These are phyloP conservation scores for Campoplex capitator DNA, from an alignment of 2,888 invertebrate species.

Conservation along the genomic window DNA sequence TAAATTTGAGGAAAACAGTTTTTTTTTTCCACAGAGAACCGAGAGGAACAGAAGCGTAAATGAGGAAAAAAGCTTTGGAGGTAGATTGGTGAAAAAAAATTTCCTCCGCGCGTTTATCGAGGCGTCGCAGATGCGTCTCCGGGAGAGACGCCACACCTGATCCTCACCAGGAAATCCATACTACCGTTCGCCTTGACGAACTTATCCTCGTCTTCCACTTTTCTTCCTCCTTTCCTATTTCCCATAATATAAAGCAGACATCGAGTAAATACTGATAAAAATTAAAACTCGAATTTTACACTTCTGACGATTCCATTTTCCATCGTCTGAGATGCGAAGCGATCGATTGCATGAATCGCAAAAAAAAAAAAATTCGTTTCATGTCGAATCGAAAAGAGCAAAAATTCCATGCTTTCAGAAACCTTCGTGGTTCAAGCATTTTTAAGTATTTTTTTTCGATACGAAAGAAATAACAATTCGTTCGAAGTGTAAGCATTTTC, in stretches of 20 bases:
- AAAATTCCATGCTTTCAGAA: not conserved
- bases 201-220: conserved; percentile 19
- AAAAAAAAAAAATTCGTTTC: no score
- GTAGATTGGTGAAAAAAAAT: conserved; percentile 37
- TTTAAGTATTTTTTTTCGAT: no score
- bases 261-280: not conserved
- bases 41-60: not conserved
- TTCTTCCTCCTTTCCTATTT: conserved; percentile 12
- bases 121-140: conserved; percentile 74
- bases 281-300: not conserved
- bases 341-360: no score
- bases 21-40: not conserved
- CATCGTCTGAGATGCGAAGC: no score
- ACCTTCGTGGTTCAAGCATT: not conserved
- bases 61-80: conserved; percentile 13
- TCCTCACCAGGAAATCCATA: conserved; percentile 76
- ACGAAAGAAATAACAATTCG: no score
- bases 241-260: not conserved
- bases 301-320: not conserved
- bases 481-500: no score
- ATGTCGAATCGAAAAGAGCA: not conserved
- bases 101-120: conserved; percentile 59
- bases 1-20: not conserved
- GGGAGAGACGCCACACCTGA: conserved; percentile 72
- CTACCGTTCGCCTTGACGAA: conserved; percentile 62